These are phyloP conservation scores for Erebia ligea DNA, from an alignment of 2,888 invertebrate species.

Conservation along the genomic window DNA sequence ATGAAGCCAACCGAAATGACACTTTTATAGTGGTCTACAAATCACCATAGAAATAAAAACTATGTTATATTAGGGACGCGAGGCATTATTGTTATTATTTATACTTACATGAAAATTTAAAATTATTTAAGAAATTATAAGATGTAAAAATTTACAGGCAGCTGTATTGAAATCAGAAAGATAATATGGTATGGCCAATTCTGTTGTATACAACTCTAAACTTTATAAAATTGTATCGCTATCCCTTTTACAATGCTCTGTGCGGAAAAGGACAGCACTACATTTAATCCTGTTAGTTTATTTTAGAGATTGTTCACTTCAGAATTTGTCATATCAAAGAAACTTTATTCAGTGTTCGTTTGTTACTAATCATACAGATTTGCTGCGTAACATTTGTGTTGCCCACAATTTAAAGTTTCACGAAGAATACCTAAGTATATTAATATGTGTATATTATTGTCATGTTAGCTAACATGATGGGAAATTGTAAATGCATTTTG, in stretches of 20 bases:
- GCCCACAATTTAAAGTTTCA: background rate
- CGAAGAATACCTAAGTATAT: background rate
- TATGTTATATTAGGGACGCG: conserved; percentile 9
- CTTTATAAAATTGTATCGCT: too few relatives aligned
- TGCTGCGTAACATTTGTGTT: too few relatives aligned
- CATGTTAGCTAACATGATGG: background rate
- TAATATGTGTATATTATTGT: background rate
- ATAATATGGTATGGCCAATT: background rate
- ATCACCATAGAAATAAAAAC: background rate
- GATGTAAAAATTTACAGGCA: background rate
- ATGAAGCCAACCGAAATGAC: conserved; percentile 67
- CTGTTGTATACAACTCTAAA: too few relatives aligned
- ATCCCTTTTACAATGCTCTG: too few relatives aligned
- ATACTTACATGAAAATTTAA: background rate
- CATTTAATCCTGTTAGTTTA: too few relatives aligned
- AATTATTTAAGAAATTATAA: conserved; percentile 1
- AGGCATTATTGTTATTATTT: conserved; percentile 19
- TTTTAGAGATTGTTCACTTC: too few relatives aligned
- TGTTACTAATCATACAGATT: background rate
- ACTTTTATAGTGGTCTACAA: conserved; percentile 55
- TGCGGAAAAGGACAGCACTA: too few relatives aligned
- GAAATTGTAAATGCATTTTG: conserved; percentile 16
- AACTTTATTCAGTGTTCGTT: too few relatives aligned
- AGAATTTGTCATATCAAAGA: too few relatives aligned
- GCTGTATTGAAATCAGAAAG: background rate